Evolutionary conservation across 2,113 vertebrate species (phyloP), one percentile per base, ranked within the genome.

Genomic region (Loxodonta africana): DNA sequence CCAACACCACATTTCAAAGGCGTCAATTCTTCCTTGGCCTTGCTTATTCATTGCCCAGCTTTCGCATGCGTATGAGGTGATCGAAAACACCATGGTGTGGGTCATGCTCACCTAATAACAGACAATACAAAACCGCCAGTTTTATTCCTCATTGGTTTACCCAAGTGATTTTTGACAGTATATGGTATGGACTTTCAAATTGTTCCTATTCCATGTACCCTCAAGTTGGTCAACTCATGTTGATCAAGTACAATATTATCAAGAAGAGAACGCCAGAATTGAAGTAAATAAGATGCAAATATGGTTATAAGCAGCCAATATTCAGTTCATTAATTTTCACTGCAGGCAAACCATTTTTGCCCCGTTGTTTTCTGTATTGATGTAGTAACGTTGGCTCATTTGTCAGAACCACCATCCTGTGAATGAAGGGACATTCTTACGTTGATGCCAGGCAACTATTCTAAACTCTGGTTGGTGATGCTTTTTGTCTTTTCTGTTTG

Each of bases 241-340:
- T 28, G 53, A 57, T 57, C 53, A 63, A 92, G 18, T 77, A 44
- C 21, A 71, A 9, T 57, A 25, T 57, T 14, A 78, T 93, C n/a
- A 86, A 73, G 14, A 81, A 82, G 41, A 92, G 67, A 85, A 63
- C 41, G 25, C 62, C 25, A 82, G 21, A 83, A 44, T 83, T 93
- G 62, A 95, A 93, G 20, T 83, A 65, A 83, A 81, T 84, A 76
- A 78, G 8, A 81, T 53, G 88, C 84, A 83, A 81, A 80, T 37
- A 18, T 33, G 53, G 8, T 78, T 93, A 17, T 53, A 74, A 91
- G 80, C 23, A 84, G 57, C 9, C 12, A 10, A 26, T 83, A 84
- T 51, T 88, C 84, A 84, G 26, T 25, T 76, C 37, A 74, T 87
- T 93, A 67, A 46, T 91, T 95, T 95, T 97, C 51, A 84, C 14